Base-by-base conservation (phyloP, 2,888 invertebrate species). In the Cinara cedri region DNA sequence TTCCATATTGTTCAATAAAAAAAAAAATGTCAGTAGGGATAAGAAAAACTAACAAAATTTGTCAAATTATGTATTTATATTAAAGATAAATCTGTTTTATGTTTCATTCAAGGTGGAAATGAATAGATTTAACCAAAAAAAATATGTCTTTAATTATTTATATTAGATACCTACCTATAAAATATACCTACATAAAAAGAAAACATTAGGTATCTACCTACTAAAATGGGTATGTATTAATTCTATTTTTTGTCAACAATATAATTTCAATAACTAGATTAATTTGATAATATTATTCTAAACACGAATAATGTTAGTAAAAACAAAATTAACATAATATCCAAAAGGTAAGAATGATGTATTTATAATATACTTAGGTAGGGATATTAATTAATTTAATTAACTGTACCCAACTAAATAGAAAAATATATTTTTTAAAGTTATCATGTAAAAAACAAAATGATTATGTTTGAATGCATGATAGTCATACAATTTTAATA, bases 1-100 rank as follows among this genome's bases (percentile, higher is more conserved):
- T 76, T 57, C 26, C 3, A 26, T 26, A 76, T 26, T 16, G 54
- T 66, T 60, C 4, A 13, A 54, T 66, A n/a, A 62, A 62, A 62
- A 62, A 34, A 34, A 34, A 21, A 70, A 54, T 49, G 16, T n/a
- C 9, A 26, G 24, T 68, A 49, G 11, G 54, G 10, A 21, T 14
- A 9, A 57, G 1, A 49, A 46, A 13, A 42, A 44, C 44, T n/a
- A 19, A 11, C 19, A 8, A 55, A 21, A 55, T 54, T 54, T 51
- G 16, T 10, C 10, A 21, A 21, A 10, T 3, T 10, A 21, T 10
- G 0, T 55, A 21, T 21, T 55, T 55, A 21, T 21, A 11, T 55
- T 21, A 55, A 21, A 54, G n/a, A 3, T 19, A 19, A 4, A 13
- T 11, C 1, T 21, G 11, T 21, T 55, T 54, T n/a, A 54, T 55